Evolutionary conservation across 23 tunicate species (phyloP).

Genomic region (Styela plicata): DNA sequence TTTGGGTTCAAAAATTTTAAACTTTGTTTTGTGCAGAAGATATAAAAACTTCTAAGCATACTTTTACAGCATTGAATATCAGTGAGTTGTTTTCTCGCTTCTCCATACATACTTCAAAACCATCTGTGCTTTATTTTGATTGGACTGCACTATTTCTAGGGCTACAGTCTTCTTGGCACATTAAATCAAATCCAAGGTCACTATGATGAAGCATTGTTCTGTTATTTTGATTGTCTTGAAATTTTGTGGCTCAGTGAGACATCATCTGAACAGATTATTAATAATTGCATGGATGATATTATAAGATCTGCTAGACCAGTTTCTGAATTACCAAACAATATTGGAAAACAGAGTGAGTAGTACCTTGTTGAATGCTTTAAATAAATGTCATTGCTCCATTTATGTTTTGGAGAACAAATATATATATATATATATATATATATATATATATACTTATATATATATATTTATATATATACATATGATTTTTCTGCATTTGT

Average conservation of each 20-base stretch:
- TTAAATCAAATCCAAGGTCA: conserved; percentile 28
- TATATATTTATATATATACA: too few relatives aligned
- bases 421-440: too few relatives aligned
- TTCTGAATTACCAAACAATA: conserved; percentile 18
- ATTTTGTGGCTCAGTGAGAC: conserved; percentile 21
- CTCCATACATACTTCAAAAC: too few relatives aligned
- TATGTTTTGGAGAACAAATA: too few relatives aligned
- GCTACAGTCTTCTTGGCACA: conserved; percentile 14
- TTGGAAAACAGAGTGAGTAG: background rate
- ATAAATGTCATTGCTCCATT: too few relatives aligned
- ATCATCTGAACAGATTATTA: background rate
- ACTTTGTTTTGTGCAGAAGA: too few relatives aligned
- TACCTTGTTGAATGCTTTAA: too few relatives aligned
- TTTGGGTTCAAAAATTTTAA: too few relatives aligned
- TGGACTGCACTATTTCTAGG: conserved; percentile 13
- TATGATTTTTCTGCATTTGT: too few relatives aligned
- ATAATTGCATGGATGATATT: conserved; percentile 22
- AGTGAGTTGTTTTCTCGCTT: too few relatives aligned
- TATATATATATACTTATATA: too few relatives aligned
- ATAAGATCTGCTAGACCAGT: conserved; percentile 31
- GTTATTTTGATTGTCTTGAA: conserved; percentile 32
- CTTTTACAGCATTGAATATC: background rate
- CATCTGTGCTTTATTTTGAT: too few relatives aligned
- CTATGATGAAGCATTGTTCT: conserved; percentile 24
- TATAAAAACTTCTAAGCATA: background rate